phyloP scores from a whole-genome alignment of 2,113 vertebrate genomes.

The Microtus pennsylvanicus region DNA sequence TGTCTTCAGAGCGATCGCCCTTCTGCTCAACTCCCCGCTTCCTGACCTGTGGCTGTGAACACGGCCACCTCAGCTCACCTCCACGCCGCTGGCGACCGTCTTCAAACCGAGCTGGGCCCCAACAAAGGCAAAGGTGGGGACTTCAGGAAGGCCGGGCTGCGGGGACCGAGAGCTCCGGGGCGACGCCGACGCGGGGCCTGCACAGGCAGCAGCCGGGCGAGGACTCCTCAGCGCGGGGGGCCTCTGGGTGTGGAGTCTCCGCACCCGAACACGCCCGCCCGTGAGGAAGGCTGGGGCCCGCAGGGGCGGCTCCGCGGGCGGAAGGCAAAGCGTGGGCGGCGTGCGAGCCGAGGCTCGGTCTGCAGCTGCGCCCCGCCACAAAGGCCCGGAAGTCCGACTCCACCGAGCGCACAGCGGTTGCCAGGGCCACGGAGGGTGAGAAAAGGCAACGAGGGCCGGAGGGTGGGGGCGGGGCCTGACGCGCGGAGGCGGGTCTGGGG shows the following conservation, averaged over 20 bases:
- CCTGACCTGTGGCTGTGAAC: neutral
- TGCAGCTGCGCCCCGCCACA: neutral
- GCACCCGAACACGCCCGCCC: slow-evolving; percentile 35
- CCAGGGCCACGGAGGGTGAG: neutral
- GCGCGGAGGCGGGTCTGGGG: neutral
- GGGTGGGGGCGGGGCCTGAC: neutral
- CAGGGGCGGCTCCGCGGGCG: neutral
- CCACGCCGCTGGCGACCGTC: neutral
- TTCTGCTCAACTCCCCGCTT: neutral
- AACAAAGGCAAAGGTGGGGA: neutral
- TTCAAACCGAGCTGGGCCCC: neutral
- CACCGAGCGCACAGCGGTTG: neutral
- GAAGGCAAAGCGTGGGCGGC: neutral
- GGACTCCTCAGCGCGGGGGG: neutral
- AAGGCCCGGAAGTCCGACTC: neutral
- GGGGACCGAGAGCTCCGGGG: neutral
- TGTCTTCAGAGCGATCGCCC: neutral
- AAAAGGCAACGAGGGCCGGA: neutral
- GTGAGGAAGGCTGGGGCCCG: neutral
- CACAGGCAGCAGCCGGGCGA: neutral
- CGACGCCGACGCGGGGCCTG: neutral
- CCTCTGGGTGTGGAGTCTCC: too few species aligned
- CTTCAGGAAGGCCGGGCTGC: neutral
- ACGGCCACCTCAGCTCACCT: slow-evolving; percentile 68
- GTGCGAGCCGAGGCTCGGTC: neutral